These are phyloP conservation scores for Lasiurus borealis DNA, from an alignment of 2,113 vertebrate genomes.

Conservation along the genomic window DNA sequence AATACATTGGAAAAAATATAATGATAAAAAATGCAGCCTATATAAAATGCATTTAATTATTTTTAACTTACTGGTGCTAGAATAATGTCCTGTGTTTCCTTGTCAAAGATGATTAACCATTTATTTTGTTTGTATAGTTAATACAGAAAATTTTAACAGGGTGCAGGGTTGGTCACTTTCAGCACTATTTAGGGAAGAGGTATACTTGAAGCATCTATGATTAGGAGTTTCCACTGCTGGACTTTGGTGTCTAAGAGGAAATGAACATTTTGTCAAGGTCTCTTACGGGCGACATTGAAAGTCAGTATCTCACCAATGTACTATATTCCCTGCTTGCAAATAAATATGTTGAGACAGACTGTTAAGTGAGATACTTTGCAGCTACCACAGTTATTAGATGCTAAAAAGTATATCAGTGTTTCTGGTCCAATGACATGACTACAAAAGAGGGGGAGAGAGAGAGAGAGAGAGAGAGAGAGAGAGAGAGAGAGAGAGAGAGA, in stretches of 20 bases:
- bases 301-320: neutral
- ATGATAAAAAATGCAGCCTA: neutral
- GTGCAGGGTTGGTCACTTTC: neutral
- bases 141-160: neutral
- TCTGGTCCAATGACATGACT: slow-evolving; percentile 45
- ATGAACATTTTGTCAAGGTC: neutral
- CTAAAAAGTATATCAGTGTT: slow-evolving; percentile 41
- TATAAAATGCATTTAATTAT: slow-evolving; percentile 14
- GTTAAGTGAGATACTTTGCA: slow-evolving; percentile 31
- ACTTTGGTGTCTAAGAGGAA: neutral
- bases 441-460: neutral
- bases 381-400: neutral
- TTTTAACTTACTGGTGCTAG: neutral
- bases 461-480: neutral
- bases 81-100: slow-evolving; percentile 3
- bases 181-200: neutral
- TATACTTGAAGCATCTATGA: neutral
- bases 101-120: neutral
- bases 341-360: neutral
- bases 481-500: neutral
- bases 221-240: neutral
- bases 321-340: slow-evolving; percentile 30
- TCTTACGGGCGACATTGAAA: slow-evolving; percentile 36
- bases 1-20: neutral
- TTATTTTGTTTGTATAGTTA: slow-evolving; percentile 39